Percentiles rank a stretch among this genome's conserved stretches.
These are phyloP conservation scores for Glyphotaelius pellucidus DNA, from an alignment of 2,888 invertebrate genomes.

Conservation along the genomic window DNA sequence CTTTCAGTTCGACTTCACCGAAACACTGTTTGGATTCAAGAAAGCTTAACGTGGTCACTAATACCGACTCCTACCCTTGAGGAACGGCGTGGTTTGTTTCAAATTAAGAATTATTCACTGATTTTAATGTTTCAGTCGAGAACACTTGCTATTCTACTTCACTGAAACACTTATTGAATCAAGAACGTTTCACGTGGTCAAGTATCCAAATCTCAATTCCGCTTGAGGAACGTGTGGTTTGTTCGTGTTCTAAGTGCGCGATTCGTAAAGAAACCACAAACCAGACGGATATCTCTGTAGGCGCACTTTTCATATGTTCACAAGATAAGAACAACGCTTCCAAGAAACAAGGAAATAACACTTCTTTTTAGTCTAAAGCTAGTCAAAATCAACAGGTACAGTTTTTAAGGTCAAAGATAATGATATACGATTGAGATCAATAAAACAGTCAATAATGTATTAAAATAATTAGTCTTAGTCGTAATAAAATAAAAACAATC, in stretches of 20 bases:
- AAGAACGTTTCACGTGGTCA: neutral
- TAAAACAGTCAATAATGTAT: conserved; percentile 28
- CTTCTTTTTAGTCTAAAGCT: neutral
- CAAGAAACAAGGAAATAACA: neutral
- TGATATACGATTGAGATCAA: neutral
- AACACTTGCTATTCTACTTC: neutral
- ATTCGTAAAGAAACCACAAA: neutral
- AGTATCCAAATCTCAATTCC: neutral
- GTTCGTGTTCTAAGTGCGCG: neutral
- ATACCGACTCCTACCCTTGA: too few relatives aligned
- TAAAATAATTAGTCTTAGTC: neutral
- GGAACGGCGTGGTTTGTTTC: too few relatives aligned
- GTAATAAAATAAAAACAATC: conserved; percentile 15
- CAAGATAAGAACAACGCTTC: conserved; percentile 3
- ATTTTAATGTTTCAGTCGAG: neutral
- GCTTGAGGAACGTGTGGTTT: neutral
- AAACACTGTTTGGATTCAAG: too few relatives aligned
- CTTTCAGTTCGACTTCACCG: too few relatives aligned
- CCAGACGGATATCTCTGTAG: neutral
- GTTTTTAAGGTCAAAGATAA: neutral
- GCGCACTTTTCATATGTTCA: neutral
- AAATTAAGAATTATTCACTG: neutral
- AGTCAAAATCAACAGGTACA: conserved; percentile 4
- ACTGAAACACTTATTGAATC: neutral
- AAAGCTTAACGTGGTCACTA: too few relatives aligned